A percentile compares a stretch with the other conserved stretches of the same genome.
Evolutionary conservation across 2,113 vertebrate species (phyloP).

Genomic region (Elgaria multicarinata): DNA sequence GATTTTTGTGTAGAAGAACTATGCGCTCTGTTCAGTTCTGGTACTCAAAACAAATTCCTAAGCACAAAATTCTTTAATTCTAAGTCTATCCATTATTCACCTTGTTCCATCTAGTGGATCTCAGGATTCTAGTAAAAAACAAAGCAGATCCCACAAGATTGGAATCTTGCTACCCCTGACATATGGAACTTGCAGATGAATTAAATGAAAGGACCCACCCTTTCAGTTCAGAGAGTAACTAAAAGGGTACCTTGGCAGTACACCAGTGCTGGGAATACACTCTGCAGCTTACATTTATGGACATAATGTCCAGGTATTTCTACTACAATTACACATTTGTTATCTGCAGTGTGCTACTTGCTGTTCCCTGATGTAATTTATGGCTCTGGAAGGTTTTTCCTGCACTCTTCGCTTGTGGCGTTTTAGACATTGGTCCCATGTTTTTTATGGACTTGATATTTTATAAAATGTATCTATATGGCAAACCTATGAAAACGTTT

Average conservation of each 20-base stretch:
- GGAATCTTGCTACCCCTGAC: background rate
- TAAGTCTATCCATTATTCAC: background rate
- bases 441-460: background rate
- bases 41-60: background rate
- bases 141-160: background rate
- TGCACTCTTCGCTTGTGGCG: no score
- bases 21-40: background rate
- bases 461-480: background rate
- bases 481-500: background rate
- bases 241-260: background rate
- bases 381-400: background rate
- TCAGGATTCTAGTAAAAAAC: background rate
- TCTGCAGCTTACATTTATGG: background rate
- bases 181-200: slow-evolving; percentile 22
- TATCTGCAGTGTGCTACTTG: background rate
- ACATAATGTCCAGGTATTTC: background rate
- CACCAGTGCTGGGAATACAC: background rate
- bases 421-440: no score
- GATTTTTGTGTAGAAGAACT: background rate
- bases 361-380: background rate
- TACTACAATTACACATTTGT: background rate
- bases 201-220: background rate
- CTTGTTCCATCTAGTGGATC: background rate
- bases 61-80: background rate
- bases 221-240: background rate